These are phyloP conservation scores for Steinernema carpocapsae DNA, from an alignment of 2,888 invertebrate genomes.

Conservation along the genomic window DNA sequence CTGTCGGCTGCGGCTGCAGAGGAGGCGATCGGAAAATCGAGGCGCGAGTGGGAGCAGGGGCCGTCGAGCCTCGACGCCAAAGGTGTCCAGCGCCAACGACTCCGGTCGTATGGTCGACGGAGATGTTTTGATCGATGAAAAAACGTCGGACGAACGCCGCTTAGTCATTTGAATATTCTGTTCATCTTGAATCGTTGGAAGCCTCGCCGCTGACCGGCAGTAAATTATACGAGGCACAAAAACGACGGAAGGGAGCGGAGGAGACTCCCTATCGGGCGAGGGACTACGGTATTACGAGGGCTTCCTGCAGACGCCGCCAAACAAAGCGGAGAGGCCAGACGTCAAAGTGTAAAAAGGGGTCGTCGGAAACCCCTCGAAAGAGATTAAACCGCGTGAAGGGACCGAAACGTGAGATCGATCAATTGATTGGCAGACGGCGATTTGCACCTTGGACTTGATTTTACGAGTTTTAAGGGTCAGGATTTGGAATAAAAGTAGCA, in stretches of 20 bases:
- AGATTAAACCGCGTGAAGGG: neutral
- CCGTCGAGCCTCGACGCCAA: neutral
- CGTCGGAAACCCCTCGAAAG: neutral
- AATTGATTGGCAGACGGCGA: too few relatives aligned
- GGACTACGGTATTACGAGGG: neutral
- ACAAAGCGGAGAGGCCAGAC: neutral
- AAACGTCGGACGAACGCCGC: constrained; percentile 14
- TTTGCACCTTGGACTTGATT: too few relatives aligned
- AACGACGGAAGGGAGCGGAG: neutral
- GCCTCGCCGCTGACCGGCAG: neutral
- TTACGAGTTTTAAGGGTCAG: too few relatives aligned
- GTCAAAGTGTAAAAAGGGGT: too few relatives aligned
- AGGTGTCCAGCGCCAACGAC: constrained; percentile 24
- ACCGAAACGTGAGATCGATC: too few relatives aligned
- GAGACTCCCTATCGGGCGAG: neutral
- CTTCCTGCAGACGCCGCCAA: neutral
- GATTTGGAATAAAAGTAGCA: too few relatives aligned
- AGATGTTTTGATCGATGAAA: constrained; percentile 33
- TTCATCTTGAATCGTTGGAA: neutral
- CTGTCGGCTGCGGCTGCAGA: constrained; percentile 22
- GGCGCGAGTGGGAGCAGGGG: neutral
- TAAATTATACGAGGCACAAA: constrained; percentile 2
- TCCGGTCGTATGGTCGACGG: constrained; percentile 18
- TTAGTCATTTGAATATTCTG: constrained; percentile 29
- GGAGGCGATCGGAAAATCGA: neutral